phyloP scores from a whole-genome alignment of 2,888 invertebrate genomes.

The Temnothorax rugatulus region DNA sequence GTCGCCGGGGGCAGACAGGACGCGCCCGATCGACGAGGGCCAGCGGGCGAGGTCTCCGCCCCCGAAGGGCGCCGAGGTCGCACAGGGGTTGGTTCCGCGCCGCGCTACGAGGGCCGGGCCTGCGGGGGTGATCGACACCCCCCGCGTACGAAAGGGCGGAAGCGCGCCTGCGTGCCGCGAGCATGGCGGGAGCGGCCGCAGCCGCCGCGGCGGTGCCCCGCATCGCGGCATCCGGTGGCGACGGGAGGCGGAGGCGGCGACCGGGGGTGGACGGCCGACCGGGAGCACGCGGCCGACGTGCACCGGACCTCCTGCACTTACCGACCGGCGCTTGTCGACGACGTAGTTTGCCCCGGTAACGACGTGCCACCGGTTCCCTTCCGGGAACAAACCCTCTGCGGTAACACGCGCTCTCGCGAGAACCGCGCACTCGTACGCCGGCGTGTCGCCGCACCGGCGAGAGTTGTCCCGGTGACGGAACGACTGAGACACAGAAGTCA shows the following conservation, averaged over 20 bases:
- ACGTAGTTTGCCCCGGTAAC: slow-evolving; percentile 80
- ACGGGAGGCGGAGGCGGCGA: not conserved
- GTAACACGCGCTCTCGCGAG: slow-evolving; percentile 71
- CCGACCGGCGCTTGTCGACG: slow-evolving; percentile 79
- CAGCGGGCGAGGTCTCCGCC: slow-evolving; percentile 55
- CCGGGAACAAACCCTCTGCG: slow-evolving; percentile 77
- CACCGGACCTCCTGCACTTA: slow-evolving; percentile 76
- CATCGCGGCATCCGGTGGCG: slow-evolving; percentile 38
- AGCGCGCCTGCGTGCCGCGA: slow-evolving; percentile 70
- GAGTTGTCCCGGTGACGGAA: slow-evolving; percentile 19
- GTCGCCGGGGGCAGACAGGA: slow-evolving; percentile 27
- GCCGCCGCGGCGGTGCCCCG: slow-evolving; percentile 34
- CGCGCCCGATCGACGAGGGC: slow-evolving; percentile 43
- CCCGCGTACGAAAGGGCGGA: slow-evolving; percentile 63
- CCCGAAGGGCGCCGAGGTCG: slow-evolving; percentile 41
- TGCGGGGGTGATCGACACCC: slow-evolving; percentile 62
- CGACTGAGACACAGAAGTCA: slow-evolving; percentile 7
- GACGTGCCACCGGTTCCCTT: slow-evolving; percentile 78
- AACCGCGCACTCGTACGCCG: slow-evolving; percentile 50
- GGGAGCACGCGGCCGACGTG: slow-evolving; percentile 66
- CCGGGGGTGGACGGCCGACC: slow-evolving; percentile 70
- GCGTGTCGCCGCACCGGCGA: slow-evolving; percentile 22
- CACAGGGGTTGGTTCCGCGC: slow-evolving; percentile 63
- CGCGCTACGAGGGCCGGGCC: slow-evolving; percentile 59
- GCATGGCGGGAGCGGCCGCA: slow-evolving; percentile 44